Evolutionary conservation across 1,140 invertebrate species (phyloP).

Genomic region (Drosophila pandora): DNA sequence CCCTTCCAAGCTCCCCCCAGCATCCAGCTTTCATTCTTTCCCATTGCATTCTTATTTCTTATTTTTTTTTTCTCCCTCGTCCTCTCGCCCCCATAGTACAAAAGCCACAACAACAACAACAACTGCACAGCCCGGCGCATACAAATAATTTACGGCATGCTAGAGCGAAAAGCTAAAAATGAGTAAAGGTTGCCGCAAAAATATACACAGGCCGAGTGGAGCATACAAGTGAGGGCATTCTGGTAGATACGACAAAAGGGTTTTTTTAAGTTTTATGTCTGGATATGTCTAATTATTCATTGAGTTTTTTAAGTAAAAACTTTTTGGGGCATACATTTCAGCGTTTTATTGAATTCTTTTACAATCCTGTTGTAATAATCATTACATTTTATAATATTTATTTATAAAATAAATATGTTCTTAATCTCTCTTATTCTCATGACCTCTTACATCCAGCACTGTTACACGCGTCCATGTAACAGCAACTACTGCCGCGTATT

Average conservation of each 20-base stretch:
- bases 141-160: constrained; percentile 77
- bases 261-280: too few species aligned
- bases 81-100: too few species aligned
- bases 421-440: neutral
- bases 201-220: constrained; percentile 4
- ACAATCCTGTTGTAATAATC: neutral
- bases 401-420: too few species aligned
- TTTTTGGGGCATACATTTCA: neutral
- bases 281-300: neutral
- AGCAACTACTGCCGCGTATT: constrained; percentile 45
- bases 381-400: too few species aligned
- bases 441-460: constrained; percentile 33
- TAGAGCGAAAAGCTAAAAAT: constrained; percentile 76
- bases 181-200: constrained; percentile 60
- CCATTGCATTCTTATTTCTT: constrained; percentile 46
- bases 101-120: constrained; percentile 33
- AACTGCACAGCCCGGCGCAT: constrained; percentile 56
- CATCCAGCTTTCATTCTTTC: constrained; percentile 63
- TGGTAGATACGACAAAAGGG: neutral
- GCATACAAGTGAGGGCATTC: constrained; percentile 35
- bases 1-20: constrained; percentile 27
- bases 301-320: neutral
- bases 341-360: neutral
- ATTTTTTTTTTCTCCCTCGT: constrained; percentile 28
- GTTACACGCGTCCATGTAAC: constrained; percentile 63